phyloP scores from a whole-genome alignment of 2,888 invertebrate species.

The Lysandra bellargus region DNA sequence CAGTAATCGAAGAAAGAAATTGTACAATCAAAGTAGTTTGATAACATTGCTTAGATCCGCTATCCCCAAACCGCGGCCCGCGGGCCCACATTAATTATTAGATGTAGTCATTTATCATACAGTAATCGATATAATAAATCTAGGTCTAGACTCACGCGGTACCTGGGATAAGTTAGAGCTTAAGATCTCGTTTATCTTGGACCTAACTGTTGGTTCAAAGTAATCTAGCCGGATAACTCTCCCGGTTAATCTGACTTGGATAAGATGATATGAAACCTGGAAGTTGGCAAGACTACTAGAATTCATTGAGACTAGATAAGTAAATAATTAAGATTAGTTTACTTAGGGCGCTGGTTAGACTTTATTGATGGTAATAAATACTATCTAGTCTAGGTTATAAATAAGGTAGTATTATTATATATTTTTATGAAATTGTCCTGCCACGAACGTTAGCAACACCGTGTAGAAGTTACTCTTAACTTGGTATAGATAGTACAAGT shows the following conservation, averaged over 20 bases:
- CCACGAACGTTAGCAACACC: background rate
- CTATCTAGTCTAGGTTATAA: background rate
- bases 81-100: constrained; percentile 31
- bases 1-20: too few relatives aligned
- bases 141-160: constrained; percentile 20
- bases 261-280: constrained; percentile 6
- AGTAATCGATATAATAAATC: constrained; percentile 34
- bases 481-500: too few relatives aligned
- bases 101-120: constrained; percentile 32
- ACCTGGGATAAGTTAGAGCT: constrained; percentile 25
- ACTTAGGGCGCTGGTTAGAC: background rate
- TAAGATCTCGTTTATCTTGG: constrained; percentile 26
- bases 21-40: too few relatives aligned
- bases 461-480: too few relatives aligned
- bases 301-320: too few relatives aligned
- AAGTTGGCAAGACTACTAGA: background rate
- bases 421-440: too few relatives aligned
- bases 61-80: too few relatives aligned
- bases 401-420: background rate
- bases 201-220: constrained; percentile 25
- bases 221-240: constrained; percentile 23
- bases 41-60: too few relatives aligned
- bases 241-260: constrained; percentile 18
- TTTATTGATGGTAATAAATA: background rate
- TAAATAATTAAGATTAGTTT: too few relatives aligned